Evolutionary conservation across 2,888 invertebrate species (phyloP).

Genomic region (Spilarctia lutea): DNA sequence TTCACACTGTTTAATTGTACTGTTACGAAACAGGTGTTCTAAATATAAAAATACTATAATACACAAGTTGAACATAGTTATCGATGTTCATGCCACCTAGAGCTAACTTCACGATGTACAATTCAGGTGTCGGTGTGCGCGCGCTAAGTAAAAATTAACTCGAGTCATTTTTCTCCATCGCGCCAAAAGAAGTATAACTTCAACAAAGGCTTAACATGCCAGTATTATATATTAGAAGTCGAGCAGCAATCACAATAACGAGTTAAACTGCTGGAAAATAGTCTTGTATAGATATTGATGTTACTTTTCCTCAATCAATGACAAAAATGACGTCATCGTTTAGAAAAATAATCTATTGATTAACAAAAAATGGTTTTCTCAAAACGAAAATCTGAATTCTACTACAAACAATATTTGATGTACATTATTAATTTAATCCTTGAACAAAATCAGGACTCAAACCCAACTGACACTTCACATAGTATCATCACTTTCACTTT

Average conservation of each 20-base stretch:
- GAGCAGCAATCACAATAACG: neutral
- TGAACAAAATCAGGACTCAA: neutral
- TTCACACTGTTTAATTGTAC: no score
- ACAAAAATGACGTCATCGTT: neutral
- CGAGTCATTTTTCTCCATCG: no score
- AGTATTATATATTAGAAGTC: no score
- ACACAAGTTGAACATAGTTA: no score
- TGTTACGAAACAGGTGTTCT: no score
- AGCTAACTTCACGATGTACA: no score
- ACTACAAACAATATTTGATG: slow-evolving; percentile 1
- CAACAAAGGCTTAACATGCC: no score
- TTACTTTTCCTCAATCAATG: neutral
- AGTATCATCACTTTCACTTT: slow-evolving; percentile 6
- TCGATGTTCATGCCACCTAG: no score
- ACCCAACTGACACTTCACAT: neutral
- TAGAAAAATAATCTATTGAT: neutral
- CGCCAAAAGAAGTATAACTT: no score
- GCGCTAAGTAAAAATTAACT: no score
- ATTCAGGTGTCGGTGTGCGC: no score
- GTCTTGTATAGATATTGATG: neutral
- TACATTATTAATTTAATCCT: neutral
- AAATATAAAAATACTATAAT: no score
- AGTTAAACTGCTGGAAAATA: neutral
- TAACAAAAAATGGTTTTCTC: neutral
- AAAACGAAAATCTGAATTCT: neutral